These are phyloP conservation scores for Trachelipus rathkii DNA, from an alignment of 1,140 invertebrate species.

Conservation along the genomic window DNA sequence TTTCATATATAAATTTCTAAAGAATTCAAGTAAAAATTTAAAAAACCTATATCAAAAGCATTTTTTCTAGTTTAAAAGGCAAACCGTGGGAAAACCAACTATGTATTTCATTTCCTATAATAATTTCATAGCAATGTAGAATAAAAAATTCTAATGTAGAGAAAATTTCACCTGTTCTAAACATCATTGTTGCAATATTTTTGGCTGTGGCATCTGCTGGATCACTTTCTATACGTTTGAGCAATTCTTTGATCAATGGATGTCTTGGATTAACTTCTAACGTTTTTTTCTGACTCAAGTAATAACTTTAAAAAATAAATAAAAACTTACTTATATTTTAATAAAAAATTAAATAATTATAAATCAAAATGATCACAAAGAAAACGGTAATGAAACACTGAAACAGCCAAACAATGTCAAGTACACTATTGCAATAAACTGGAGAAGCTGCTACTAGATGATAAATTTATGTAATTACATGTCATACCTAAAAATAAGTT, in stretches of 20 bases:
- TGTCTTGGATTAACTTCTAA: constrained; percentile 97
- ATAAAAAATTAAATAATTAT: background rate
- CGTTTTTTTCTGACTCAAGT: constrained; percentile 94
- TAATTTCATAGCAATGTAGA: no score
- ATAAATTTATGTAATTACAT: no score
- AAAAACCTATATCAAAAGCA: background rate
- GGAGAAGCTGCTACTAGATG: no score
- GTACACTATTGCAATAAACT: no score
- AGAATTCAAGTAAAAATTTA: no score
- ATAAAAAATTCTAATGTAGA: background rate
- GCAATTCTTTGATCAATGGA: constrained; percentile 87
- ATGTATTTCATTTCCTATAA: no score
- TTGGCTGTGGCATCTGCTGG: constrained; percentile 73
- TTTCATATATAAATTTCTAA: no score
- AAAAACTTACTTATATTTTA: background rate
- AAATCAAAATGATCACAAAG: background rate
- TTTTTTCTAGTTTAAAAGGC: background rate
- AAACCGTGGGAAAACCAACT: no score
- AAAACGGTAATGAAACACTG: no score
- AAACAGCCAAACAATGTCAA: no score
- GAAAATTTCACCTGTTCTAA: constrained; percentile 62
- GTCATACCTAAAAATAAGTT: no score
- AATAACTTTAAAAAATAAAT: constrained; percentile 61
- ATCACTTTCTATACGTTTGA: constrained; percentile 75
- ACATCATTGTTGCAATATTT: constrained; percentile 86